Evolutionary conservation across 2,797 vertebrate species (phyloP).

Genomic region (Erethizon dorsatum): DNA sequence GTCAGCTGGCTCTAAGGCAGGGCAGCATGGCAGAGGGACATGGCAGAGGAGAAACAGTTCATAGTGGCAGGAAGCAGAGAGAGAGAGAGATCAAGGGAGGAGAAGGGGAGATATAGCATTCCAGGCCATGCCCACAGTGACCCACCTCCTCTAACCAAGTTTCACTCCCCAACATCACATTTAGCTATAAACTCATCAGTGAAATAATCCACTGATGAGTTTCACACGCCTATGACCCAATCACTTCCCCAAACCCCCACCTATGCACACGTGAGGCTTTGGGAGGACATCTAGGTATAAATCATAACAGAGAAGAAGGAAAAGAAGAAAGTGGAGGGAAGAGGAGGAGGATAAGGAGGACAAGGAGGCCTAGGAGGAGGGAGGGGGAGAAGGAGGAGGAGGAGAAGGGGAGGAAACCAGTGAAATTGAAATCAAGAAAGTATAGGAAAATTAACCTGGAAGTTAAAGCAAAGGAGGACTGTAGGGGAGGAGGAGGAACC

Average conservation of each 20-base stretch:
- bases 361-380: too few relatives aligned
- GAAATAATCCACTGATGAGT: neutral
- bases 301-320: neutral
- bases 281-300: neutral
- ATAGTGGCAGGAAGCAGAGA: neutral
- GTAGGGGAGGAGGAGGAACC: neutral
- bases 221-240: neutral
- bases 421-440: too few relatives aligned
- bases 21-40: neutral
- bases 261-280: neutral
- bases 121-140: neutral
- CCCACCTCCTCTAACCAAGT: neutral
- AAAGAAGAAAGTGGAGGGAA: neutral
- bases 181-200: neutral
- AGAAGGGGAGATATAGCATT: neutral
- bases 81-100: neutral
- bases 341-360: neutral
- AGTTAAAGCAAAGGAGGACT: neutral
- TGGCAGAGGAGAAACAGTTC: neutral
- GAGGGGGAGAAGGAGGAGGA: too few relatives aligned
- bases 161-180: neutral
- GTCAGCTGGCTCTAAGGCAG: neutral
- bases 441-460: too few relatives aligned
- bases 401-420: too few relatives aligned
- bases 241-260: neutral